These are phyloP conservation scores for Archivesica marissinica DNA, from an alignment of 1,140 invertebrate genomes.

Conservation along the genomic window DNA sequence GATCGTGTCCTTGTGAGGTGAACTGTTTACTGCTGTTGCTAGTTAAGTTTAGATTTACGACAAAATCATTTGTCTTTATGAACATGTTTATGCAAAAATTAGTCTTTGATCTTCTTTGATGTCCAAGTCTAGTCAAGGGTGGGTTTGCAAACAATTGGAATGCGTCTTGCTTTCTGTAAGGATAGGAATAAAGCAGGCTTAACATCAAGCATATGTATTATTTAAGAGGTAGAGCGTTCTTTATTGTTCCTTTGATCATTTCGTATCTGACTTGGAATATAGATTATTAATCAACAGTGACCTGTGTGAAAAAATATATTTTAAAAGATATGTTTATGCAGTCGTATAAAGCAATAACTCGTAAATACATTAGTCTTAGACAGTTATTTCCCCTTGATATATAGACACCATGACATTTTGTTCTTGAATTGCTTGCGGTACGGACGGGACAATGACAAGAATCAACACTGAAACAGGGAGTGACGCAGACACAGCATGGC, in stretches of 20 bases:
- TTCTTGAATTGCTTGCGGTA: too few relatives aligned
- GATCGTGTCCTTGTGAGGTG: not conserved
- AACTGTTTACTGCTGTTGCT: not conserved
- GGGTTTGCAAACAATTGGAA: constrained; percentile 36
- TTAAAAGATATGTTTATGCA: not conserved
- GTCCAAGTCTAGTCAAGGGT: not conserved
- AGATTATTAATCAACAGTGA: not conserved
- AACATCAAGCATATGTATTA: constrained; percentile 18
- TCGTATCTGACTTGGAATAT: constrained; percentile 4
- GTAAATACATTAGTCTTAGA: too few relatives aligned
- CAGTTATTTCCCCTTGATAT: too few relatives aligned
- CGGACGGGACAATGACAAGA: too few relatives aligned
- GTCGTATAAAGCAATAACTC: too few relatives aligned
- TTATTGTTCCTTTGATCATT: constrained; percentile 30
- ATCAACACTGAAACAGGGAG: too few relatives aligned
- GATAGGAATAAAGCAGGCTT: constrained; percentile 28
- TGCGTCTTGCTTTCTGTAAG: not conserved
- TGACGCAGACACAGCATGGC: too few relatives aligned
- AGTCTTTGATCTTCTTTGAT: constrained; percentile 35
- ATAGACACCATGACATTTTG: too few relatives aligned
- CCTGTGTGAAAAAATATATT: constrained; percentile 17
- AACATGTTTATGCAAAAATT: constrained; percentile 46
- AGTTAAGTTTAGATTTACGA: constrained; percentile 5
- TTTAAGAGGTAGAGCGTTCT: constrained; percentile 1
- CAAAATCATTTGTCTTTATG: constrained; percentile 48